Conservation (phyloP, 2,888 invertebrate species). For the Notodonta ziczac region DNA sequence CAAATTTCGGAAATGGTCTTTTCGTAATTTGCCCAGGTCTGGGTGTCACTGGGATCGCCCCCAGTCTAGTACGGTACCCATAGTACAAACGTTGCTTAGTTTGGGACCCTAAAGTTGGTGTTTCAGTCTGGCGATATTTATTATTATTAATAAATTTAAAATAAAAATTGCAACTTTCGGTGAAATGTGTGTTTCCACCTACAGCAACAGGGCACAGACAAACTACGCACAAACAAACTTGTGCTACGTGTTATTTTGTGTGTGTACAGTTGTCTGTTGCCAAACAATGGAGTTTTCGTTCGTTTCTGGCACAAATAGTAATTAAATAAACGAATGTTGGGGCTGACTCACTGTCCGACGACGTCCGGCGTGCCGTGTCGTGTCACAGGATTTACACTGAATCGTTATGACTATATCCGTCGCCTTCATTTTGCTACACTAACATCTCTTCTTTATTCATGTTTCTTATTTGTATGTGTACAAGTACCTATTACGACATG, state of each 20-base stretch:
- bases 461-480: neutral
- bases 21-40: too few relatives aligned
- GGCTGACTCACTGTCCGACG: conserved; percentile 34
- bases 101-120: too few relatives aligned
- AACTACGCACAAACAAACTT: neutral
- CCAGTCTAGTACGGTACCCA: too few relatives aligned
- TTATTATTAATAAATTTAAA: too few relatives aligned
- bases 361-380: conserved; percentile 15
- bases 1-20: too few relatives aligned
- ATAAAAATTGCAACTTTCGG: too few relatives aligned
- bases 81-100: too few relatives aligned
- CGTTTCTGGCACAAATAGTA: conserved; percentile 34
- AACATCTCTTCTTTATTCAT: neutral
- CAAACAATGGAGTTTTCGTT: conserved; percentile 41
- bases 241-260: conserved; percentile 11
- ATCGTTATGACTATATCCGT: conserved; percentile 33
- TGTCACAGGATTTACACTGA: conserved; percentile 21
- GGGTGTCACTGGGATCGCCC: too few relatives aligned
- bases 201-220: too few relatives aligned
- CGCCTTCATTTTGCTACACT: conserved; percentile 32
- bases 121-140: too few relatives aligned
- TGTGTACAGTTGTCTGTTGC: conserved; percentile 33
- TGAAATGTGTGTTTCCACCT: too few relatives aligned
- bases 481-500: neutral
- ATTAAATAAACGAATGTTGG: conserved; percentile 34